Percentiles rank a stretch among this genome's conserved stretches.
Evolutionary conservation across 1,140 invertebrate species (phyloP).

Genomic region (Sinella curviseta): DNA sequence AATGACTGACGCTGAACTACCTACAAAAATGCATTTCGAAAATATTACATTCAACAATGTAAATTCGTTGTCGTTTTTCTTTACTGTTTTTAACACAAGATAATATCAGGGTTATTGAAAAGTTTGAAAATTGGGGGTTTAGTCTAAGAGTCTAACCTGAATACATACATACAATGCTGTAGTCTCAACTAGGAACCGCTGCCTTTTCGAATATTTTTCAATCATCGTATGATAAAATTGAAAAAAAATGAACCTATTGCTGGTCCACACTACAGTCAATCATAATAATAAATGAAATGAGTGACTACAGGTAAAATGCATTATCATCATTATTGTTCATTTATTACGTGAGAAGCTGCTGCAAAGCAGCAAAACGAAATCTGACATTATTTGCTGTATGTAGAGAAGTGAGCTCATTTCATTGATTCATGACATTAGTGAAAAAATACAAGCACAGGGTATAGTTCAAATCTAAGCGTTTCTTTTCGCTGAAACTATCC

Average conservation of each 20-base stretch:
- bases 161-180: too few species aligned
- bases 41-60: not conserved
- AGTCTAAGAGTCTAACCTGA: too few species aligned
- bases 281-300: not conserved
- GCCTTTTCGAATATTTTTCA: not conserved
- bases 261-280: not conserved
- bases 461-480: not conserved
- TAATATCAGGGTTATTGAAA: not conserved
- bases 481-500: not conserved
- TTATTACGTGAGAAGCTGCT: not conserved
- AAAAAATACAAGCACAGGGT: not conserved
- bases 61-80: not conserved
- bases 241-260: not conserved
- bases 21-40: not conserved
- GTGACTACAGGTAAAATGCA: not conserved
- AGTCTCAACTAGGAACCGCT: too few species aligned
- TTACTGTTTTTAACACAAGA: not conserved
- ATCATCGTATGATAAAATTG: not conserved
- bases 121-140: not conserved
- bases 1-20: not conserved
- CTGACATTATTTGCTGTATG: too few species aligned
- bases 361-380: too few species aligned
- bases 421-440: not conserved
- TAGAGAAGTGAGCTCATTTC: not conserved
- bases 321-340: not conserved